Percentiles rank a stretch among this genome's conserved stretches.
phyloP scores from a whole-genome alignment of 2,113 vertebrate genomes.

The Hemicordylus capensis region DNA sequence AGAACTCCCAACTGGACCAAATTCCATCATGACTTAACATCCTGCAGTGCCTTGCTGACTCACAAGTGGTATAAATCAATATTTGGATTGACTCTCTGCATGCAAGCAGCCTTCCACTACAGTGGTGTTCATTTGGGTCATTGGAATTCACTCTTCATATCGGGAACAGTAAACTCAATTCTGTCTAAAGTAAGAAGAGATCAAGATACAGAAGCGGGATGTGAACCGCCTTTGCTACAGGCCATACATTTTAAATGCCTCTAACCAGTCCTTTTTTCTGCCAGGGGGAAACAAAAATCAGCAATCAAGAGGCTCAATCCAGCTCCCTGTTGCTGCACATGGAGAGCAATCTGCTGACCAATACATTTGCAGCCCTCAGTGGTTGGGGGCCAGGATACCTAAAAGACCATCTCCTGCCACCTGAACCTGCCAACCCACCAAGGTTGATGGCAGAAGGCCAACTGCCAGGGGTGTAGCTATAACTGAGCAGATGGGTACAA shows the following conservation, averaged over 20 bases:
- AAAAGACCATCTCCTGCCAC: too few species aligned
- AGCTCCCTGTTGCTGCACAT: background rate
- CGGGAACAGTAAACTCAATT: constrained; percentile 52
- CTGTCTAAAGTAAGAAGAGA: constrained; percentile 45
- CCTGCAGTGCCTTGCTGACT: constrained; percentile 4
- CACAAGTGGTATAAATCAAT: constrained; percentile 23
- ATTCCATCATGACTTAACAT: background rate
- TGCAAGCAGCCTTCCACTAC: constrained; percentile 24
- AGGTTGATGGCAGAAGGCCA: too few species aligned
- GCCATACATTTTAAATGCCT: constrained; percentile 4
- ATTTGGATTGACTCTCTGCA: constrained; percentile 1
- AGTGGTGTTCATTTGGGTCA: constrained; percentile 17
- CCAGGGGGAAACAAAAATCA: background rate
- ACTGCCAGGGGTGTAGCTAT: too few species aligned
- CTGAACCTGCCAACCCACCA: too few species aligned
- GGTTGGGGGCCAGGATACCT: too few species aligned
- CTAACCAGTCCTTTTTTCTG: constrained; percentile 8
- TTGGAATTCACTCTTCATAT: constrained; percentile 53
- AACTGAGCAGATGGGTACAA: too few species aligned
- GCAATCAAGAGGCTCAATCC: background rate
- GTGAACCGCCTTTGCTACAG: constrained; percentile 2
- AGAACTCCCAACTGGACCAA: background rate
- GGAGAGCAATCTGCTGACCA: background rate
- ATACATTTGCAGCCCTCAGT: too few species aligned
- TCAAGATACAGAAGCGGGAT: constrained; percentile 44